Base-by-base conservation (phyloP, 2,113 vertebrate species). In the Cairina moschata region DNA sequence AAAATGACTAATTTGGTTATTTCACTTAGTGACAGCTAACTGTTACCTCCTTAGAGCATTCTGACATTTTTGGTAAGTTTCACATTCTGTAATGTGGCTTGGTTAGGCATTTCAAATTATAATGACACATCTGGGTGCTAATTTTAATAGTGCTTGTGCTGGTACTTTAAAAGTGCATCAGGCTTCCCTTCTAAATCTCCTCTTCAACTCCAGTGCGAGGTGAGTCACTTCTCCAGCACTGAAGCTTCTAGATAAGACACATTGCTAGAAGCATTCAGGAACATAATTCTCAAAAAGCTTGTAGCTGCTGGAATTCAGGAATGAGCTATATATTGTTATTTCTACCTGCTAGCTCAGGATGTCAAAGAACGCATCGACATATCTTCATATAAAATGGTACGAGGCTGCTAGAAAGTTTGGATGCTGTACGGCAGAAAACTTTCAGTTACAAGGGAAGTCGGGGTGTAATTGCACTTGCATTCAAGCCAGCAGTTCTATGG, bases 361-460 rank as follows among this genome's bases (percentile, higher is more conserved):
- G 40, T n/a, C 23, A 17, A 13, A n/a, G 23, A n/a, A 9, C 4
- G 6, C 36, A 6, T 9, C 13, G 18, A 22, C 3, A 0, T 46
- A 15, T 34, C 52, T 11, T 28, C 20, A 7, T 31, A 20, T 72
- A 17, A 34, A 1, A 2, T 11, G 4, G 38, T 34, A 7, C 4
- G 21, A 58, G 36, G 42, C 48, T 68, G 1, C 21, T 69, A 1
- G 65, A 54, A 78, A 11, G 17, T 63, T n/a, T 17, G 48, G 73
- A 2, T 81, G 82, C 21, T 83, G 48, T 0, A 0, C 55, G 54
- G 83, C 34, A 69, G 44, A 42, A 77, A 69, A 29, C 32, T 72
- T 62, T 38, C 26, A 11, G 68, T 72, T 72, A 72, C 8, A 20
- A 29, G 36, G 69, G 52, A 69, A 50, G 48, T 46, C 23, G 13